phyloP scores from a whole-genome alignment of 2,888 invertebrate genomes.

The Epinotia demarniana region DNA sequence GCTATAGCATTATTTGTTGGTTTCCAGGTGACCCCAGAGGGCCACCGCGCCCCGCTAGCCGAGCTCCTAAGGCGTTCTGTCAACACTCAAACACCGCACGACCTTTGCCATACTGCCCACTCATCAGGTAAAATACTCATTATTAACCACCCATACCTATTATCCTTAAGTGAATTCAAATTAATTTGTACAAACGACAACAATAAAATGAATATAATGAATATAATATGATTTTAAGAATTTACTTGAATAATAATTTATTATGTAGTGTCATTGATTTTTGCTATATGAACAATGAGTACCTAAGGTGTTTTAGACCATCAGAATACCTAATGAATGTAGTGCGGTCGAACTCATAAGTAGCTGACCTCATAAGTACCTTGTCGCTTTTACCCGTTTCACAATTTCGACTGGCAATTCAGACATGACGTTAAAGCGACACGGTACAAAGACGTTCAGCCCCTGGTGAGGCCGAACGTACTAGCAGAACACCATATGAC shows the following conservation, averaged over 20 bases:
- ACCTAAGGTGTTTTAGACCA: no score
- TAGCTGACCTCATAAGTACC: no score
- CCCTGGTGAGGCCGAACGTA: no score
- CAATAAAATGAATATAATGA: neutral
- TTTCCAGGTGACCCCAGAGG: conserved; percentile 91
- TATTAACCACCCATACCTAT: neutral
- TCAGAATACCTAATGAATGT: no score
- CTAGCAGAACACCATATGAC: no score
- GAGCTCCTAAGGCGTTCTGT: conserved; percentile 91
- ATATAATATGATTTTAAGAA: neutral
- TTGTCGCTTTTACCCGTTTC: no score
- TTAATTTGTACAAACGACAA: neutral
- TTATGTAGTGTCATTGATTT: neutral
- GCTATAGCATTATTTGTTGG: neutral
- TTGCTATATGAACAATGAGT: neutral
- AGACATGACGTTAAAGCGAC: no score
- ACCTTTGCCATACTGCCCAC: conserved; percentile 87
- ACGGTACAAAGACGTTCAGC: no score
- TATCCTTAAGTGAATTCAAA: neutral
- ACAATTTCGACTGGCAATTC: no score
- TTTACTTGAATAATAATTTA: neutral
- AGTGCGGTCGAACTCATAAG: no score
- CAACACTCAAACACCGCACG: conserved; percentile 94
- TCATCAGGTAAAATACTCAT: conserved; percentile 85
- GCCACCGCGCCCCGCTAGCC: conserved; percentile 93